Evolutionary conservation across 2,113 vertebrate species (phyloP).

Genomic region (Mirza zaza): DNA sequence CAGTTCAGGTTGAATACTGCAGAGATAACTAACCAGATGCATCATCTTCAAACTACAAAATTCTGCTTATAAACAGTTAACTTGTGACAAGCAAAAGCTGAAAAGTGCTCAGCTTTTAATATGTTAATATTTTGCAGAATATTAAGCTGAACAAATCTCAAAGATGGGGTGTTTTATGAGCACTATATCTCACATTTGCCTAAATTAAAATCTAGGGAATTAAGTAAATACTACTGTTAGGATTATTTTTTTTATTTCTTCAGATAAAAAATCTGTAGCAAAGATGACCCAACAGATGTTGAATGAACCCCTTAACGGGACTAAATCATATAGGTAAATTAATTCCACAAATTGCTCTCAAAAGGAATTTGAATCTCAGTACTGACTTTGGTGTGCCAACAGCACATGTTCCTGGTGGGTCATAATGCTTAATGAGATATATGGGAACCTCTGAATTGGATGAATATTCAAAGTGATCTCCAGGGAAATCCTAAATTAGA

Average conservation of each 20-base stretch:
- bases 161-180: slow-evolving; percentile 28
- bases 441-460: slow-evolving; percentile 17
- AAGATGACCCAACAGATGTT: slow-evolving; percentile 65
- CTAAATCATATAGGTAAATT: slow-evolving; percentile 53
- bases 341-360: slow-evolving; percentile 54
- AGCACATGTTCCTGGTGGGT: neutral
- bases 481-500: slow-evolving; percentile 37
- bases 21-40: neutral
- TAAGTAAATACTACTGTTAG: slow-evolving; percentile 36
- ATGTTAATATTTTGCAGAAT: slow-evolving; percentile 9
- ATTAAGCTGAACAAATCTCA: slow-evolving; percentile 27
- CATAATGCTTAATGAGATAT: slow-evolving; percentile 15
- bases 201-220: slow-evolving; percentile 69
- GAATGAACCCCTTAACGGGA: slow-evolving; percentile 21
- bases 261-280: slow-evolving; percentile 27
- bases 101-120: neutral
- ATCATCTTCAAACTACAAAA: neutral
- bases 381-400: neutral
- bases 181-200: neutral
- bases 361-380: slow-evolving; percentile 6
- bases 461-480: slow-evolving; percentile 44
- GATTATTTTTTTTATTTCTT: slow-evolving; percentile 48
- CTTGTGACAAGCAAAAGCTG: neutral
- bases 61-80: slow-evolving; percentile 1
- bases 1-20: neutral